Percentiles rank a stretch among this genome's conserved stretches.
These are phyloP conservation scores for Alcedo quadribrachys DNA, from an alignment of 2,797 vertebrate genomes.

Conservation along the genomic window DNA sequence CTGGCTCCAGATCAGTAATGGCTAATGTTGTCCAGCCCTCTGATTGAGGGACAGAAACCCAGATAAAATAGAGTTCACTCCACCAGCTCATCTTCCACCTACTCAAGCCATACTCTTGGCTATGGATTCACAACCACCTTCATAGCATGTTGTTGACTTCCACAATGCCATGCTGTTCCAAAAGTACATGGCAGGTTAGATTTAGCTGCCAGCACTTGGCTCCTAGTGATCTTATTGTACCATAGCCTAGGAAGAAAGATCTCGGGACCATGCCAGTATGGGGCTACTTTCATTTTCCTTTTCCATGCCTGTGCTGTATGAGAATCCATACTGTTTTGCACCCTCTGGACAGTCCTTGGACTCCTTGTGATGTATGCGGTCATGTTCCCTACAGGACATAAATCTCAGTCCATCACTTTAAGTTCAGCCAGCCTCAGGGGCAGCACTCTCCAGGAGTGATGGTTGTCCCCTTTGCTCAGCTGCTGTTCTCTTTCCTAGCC, in stretches of 20 bases:
- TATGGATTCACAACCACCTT: background rate
- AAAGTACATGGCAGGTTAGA: background rate
- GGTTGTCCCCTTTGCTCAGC: background rate
- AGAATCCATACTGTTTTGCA: background rate
- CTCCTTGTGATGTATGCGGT: background rate
- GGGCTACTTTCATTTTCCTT: background rate
- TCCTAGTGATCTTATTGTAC: background rate
- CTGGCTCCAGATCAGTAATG: background rate
- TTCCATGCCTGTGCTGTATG: accelerated
- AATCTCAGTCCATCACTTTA: background rate
- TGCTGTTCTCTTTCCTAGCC: background rate
- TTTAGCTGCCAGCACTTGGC: background rate
- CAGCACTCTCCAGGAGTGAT: background rate
- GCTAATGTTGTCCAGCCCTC: background rate
- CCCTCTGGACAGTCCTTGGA: background rate
- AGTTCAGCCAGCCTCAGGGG: background rate
- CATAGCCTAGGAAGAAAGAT: background rate
- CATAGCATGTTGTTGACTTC: background rate
- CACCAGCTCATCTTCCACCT: background rate
- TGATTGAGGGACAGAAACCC: background rate
- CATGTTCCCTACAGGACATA: background rate
- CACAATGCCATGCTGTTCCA: background rate
- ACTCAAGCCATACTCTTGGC: background rate
- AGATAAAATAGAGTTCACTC: background rate
- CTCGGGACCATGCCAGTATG: background rate